Base-by-base conservation (phyloP, 35 echinoderm and acorn worm species). In the Hemicentrotus pulcherrimus region DNA sequence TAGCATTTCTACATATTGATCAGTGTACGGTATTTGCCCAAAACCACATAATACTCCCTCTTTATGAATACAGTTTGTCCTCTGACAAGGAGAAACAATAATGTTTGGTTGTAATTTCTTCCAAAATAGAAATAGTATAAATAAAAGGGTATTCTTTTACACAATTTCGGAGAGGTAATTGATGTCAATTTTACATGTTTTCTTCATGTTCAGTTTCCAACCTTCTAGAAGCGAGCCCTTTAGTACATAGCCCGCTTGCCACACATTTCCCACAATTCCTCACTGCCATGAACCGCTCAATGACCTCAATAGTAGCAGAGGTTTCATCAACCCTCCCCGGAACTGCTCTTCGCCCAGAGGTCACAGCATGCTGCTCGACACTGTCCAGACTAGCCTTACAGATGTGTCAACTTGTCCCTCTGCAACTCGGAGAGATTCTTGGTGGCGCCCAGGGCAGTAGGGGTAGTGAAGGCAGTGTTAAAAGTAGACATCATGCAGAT, bases 361-460 rank as follows among this genome's bases (percentile, higher is more conserved):
- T 61, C 31, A 32, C 94, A 16, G 85, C 95, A 50, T 22, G 50
- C 46, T 91, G 94, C 41, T 89, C 88, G 22, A n/a, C 88, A 94
- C 86, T 87, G 50, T 86, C 96, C 58, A 96, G 94, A 86, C 86
- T 96, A 48, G 46, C 47, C 31, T 46, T 95, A 60, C 94, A 95
- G 85, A 60, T 91, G 50, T 91, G 94, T 60, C 94, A 91, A 55
- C 86, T 48, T 32, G 47, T 94, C 91, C 35, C 52, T 22, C 52
- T 94, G 22, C 91, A 87, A 13, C 30, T 55, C 22, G 31, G 46
- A 24, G 61, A 87, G 15, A 52, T 86, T 71, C 16, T 92, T 13
- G 32, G 31, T 78, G 65, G 65, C 28, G 65, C 19, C 65, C 65
- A 78, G 18, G 65, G 28, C 35, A 46, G 31, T 46, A 48, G 92